phyloP scores from a whole-genome alignment of 2,113 vertebrate genomes.

The Ciconia boyciana region DNA sequence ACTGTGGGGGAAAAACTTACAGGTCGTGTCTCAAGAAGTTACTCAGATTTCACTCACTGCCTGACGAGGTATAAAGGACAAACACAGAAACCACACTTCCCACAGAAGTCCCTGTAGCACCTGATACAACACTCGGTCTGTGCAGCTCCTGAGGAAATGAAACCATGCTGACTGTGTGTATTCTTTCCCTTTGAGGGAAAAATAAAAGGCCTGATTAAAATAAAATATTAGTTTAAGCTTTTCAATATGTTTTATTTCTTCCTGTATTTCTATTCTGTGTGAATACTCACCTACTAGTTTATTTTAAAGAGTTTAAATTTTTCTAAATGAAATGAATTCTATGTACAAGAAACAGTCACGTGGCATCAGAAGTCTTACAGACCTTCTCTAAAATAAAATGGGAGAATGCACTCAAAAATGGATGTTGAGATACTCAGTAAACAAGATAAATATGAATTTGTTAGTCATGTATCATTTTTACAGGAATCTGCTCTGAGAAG shows the following conservation, averaged over 20 bases:
- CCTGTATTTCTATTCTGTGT: background rate
- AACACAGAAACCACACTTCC: background rate
- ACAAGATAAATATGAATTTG: background rate
- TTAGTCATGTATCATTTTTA: background rate
- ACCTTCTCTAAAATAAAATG: background rate
- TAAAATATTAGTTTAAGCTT: background rate
- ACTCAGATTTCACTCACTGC: background rate
- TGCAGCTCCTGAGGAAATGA: background rate
- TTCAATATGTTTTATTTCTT: background rate
- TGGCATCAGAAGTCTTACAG: background rate
- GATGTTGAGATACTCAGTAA: background rate
- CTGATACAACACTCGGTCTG: background rate
- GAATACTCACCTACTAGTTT: background rate
- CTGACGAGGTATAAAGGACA: background rate
- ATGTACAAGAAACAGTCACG: background rate
- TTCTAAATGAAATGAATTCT: background rate
- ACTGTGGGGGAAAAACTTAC: fast-evolving
- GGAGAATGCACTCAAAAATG: background rate
- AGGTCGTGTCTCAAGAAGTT: background rate
- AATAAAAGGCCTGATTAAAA: background rate
- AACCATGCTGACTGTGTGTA: background rate
- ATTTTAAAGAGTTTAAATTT: background rate
- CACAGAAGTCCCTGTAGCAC: background rate
- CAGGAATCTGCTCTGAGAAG: background rate
- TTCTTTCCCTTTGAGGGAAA: background rate